Percentiles rank a stretch among this genome's conserved stretches.
Conservation (phyloP, 2,113 vertebrate species). For the Rattus rattus region DNA sequence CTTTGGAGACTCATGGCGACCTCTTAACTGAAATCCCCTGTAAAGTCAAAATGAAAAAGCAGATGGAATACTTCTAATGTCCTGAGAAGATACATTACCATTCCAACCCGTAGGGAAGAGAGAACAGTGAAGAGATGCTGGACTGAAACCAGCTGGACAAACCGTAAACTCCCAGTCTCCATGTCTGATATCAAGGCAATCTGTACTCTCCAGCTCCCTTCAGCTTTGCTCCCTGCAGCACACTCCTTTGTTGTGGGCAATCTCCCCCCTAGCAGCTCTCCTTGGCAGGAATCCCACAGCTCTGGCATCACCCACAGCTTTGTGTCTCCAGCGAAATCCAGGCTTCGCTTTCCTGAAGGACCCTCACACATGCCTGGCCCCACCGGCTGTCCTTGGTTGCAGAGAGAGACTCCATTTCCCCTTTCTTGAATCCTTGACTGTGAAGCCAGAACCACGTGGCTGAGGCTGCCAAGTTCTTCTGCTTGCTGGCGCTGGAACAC, state of each 20-base stretch:
- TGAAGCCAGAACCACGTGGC: not conserved
- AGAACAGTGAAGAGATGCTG: not conserved
- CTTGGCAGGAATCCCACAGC: not conserved
- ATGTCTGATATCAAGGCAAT: too few relatives aligned
- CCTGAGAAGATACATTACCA: not conserved
- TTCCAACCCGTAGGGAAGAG: not conserved
- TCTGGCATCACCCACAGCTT: not conserved
- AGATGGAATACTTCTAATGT: not conserved
- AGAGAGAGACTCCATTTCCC: not conserved
- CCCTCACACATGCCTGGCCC: not conserved
- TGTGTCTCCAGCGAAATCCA: not conserved
- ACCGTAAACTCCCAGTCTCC: not conserved
- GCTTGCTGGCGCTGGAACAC: not conserved
- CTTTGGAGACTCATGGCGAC: not conserved
- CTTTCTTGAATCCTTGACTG: too few relatives aligned
- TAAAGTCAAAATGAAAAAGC: not conserved
- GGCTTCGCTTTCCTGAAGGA: not conserved
- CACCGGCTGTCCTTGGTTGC: not conserved
- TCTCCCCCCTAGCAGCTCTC: not conserved
- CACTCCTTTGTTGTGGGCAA: not conserved
- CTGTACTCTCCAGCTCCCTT: not conserved
- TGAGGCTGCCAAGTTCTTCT: not conserved
- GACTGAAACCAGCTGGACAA: not conserved
- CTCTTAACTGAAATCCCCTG: not conserved
- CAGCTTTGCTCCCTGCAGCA: not conserved